Percentiles rank a stretch among this genome's conserved stretches.
phyloP scores from a whole-genome alignment of 2,888 invertebrate species.

The Tigriopus californicus region DNA sequence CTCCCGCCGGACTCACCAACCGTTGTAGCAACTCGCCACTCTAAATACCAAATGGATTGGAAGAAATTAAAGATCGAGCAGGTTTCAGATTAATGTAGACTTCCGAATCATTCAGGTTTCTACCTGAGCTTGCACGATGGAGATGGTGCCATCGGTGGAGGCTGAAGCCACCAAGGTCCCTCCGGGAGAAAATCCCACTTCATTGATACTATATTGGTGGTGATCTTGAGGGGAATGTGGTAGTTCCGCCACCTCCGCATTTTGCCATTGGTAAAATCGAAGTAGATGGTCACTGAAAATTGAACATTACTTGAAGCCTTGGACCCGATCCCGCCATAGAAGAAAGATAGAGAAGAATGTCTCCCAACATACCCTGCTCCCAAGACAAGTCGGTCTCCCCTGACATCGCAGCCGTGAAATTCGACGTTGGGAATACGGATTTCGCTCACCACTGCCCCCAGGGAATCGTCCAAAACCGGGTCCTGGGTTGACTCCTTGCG shows the following conservation, averaged over 20 bases:
- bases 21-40: slow-evolving; percentile 30
- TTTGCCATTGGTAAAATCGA: neutral
- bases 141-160: slow-evolving; percentile 4
- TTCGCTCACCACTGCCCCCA: no score
- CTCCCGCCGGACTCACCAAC: slow-evolving; percentile 36
- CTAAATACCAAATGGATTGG: slow-evolving; percentile 28
- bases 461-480: no score
- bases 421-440: no score
- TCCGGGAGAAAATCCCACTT: slow-evolving; percentile 8
- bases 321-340: no score
- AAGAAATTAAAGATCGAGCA: slow-evolving; percentile 2
- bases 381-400: neutral
- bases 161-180: slow-evolving; percentile 3
- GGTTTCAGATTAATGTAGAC: no score
- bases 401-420: neutral
- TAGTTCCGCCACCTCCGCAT: neutral
- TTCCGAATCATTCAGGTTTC: neutral
- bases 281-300: neutral
- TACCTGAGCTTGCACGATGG: neutral
- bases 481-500: no score
- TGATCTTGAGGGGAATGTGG: neutral
- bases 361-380: neutral
- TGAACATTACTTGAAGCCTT: neutral
- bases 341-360: no score
- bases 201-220: slow-evolving; percentile 2